Conservation (phyloP, 2,888 invertebrate genomes). For the Geotrupes spiniger region DNA sequence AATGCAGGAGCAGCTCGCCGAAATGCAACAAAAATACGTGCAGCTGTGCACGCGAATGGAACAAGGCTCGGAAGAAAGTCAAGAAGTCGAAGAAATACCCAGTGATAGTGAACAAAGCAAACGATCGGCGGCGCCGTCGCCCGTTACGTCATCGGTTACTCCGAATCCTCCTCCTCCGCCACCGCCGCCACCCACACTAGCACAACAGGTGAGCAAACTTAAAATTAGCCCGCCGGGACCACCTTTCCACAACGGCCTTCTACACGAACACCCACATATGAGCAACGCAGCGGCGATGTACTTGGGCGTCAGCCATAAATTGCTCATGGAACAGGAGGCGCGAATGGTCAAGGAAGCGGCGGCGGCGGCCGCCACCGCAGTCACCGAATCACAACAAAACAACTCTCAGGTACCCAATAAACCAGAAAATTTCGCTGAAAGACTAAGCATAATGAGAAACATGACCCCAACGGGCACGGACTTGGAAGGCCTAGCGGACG, state of each 20-base stretch:
- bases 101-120: constrained; percentile 66
- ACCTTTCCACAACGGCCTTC: constrained; percentile 49
- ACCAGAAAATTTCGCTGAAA: constrained; percentile 67
- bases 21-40: constrained; percentile 88
- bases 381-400: constrained; percentile 47
- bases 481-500: constrained; percentile 85
- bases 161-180: constrained; percentile 46
- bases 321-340: constrained; percentile 77
- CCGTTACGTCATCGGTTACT: constrained; percentile 54
- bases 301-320: constrained; percentile 72
- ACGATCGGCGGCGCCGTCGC: constrained; percentile 56
- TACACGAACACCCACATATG: constrained; percentile 49
- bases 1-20: constrained; percentile 85
- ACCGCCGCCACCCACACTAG: constrained; percentile 52
- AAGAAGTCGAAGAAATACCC: constrained; percentile 70
- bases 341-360: constrained; percentile 66
- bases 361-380: constrained; percentile 56
- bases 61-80: constrained; percentile 72
- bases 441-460: constrained; percentile 72
- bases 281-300: constrained; percentile 65
- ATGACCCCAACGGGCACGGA: constrained; percentile 74
- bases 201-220: constrained; percentile 52
- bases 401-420: constrained; percentile 21
- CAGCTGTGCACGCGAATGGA: constrained; percentile 85
- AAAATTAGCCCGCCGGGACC: constrained; percentile 50